These are phyloP conservation scores for Euschistus heros DNA, from an alignment of 1,140 invertebrate species.

Conservation along the genomic window DNA sequence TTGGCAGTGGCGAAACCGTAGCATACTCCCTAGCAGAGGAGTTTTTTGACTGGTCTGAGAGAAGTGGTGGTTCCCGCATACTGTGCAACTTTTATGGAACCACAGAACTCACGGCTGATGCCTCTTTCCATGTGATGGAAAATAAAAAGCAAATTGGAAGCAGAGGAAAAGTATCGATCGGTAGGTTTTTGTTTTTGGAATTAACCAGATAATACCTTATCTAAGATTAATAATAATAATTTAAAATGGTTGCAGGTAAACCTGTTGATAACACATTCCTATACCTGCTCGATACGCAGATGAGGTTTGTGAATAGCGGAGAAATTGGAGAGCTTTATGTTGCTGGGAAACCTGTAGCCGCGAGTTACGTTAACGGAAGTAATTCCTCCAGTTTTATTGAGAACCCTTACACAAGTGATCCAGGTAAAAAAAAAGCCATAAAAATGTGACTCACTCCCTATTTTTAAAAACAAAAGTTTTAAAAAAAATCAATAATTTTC, in stretches of 20 bases:
- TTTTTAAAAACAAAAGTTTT: no score
- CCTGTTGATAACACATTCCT: constrained; percentile 67
- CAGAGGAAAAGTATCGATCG: constrained; percentile 64
- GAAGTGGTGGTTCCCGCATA: constrained; percentile 38
- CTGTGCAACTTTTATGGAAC: constrained; percentile 83
- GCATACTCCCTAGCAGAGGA: constrained; percentile 50
- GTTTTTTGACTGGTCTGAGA: constrained; percentile 58
- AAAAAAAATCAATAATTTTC: no score
- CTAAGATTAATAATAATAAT: no score
- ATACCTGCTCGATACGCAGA: constrained; percentile 62
- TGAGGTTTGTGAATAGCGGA: constrained; percentile 53
- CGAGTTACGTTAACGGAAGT: constrained; percentile 63
- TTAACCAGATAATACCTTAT: no score
- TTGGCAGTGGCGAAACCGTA: constrained; percentile 72
- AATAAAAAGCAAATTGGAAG: constrained; percentile 44
- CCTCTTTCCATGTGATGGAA: constrained; percentile 51
- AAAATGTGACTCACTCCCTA: no score
- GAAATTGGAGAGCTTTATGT: constrained; percentile 70
- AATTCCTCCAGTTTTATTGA: constrained; percentile 58
- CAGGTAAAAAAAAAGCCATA: no score
- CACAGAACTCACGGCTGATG: constrained; percentile 77
- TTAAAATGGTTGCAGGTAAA: constrained; percentile 37
- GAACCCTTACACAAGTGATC: constrained; percentile 56
- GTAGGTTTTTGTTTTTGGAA: constrained; percentile 43
- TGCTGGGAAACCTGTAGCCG: constrained; percentile 61